Conservation (phyloP, 1,140 invertebrate species). For the Papilio glaucus region DNA sequence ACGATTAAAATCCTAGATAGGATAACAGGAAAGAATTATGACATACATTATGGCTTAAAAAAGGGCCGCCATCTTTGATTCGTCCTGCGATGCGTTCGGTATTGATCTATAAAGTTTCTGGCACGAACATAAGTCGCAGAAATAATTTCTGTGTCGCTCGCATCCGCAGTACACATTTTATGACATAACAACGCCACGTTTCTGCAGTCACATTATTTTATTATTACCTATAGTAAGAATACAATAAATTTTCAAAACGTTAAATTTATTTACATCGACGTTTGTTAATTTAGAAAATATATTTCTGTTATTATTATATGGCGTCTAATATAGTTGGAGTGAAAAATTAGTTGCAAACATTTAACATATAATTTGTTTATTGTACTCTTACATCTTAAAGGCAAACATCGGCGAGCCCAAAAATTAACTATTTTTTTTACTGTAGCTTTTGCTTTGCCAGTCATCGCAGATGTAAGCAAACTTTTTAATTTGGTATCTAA, state of each 20-base stretch:
- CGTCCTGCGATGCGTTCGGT: too few relatives aligned
- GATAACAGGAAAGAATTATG: background rate
- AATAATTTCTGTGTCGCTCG: too few relatives aligned
- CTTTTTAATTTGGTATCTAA: constrained; percentile 3
- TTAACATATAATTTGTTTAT: background rate
- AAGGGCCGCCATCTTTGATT: too few relatives aligned
- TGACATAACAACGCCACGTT: too few relatives aligned
- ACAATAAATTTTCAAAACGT: constrained; percentile 2
- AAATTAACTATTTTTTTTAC: background rate
- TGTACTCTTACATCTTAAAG: constrained; percentile 10
- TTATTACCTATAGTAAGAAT: constrained; percentile 20
- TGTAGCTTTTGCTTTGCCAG: background rate
- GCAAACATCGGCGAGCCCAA: constrained; percentile 19
- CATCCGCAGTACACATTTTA: too few relatives aligned
- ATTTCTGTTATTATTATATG: background rate
- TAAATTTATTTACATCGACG: background rate
- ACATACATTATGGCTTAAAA: background rate
- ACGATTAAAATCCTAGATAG: background rate
- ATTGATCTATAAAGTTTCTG: too few relatives aligned
- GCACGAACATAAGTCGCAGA: too few relatives aligned
- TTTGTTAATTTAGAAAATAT: background rate
- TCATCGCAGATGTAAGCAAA: background rate
- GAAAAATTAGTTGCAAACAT: background rate
- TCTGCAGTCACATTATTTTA: background rate
- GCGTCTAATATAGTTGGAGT: background rate